phyloP scores from a whole-genome alignment of 1,140 invertebrate genomes.

The Caenorhabditis inopinata region DNA sequence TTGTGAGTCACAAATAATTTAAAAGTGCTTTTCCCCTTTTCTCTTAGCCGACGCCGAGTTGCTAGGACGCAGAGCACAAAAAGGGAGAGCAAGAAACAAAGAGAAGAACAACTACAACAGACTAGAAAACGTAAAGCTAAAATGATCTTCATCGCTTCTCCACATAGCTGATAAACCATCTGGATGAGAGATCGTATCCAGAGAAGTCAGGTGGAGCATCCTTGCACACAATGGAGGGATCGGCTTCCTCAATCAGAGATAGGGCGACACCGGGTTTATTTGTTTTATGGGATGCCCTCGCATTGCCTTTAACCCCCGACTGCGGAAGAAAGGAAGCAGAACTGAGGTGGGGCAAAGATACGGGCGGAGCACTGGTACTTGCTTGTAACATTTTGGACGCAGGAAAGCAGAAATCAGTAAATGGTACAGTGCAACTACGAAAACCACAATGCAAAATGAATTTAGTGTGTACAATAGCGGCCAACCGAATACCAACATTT shows the following conservation, averaged over 20 bases:
- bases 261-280: constrained; percentile 22
- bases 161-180: background rate
- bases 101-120: background rate
- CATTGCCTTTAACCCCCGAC: background rate
- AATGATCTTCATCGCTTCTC: background rate
- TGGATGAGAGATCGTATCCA: background rate
- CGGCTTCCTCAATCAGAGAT: constrained; percentile 1
- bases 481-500: no score
- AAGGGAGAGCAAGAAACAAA: constrained; percentile 20
- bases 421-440: no score
- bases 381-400: constrained; percentile 10
- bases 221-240: background rate
- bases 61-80: constrained; percentile 26
- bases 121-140: background rate
- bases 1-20: constrained; percentile 24
- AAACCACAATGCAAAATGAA: background rate
- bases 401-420: no score
- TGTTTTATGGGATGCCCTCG: background rate
- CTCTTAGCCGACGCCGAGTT: background rate
- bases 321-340: background rate
- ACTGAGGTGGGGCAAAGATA: background rate
- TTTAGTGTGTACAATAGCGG: background rate
- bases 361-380: background rate
- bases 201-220: background rate
- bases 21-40: constrained; percentile 7